phyloP scores from a whole-genome alignment of 2,113 vertebrate genomes.

The Strigops habroptila region DNA sequence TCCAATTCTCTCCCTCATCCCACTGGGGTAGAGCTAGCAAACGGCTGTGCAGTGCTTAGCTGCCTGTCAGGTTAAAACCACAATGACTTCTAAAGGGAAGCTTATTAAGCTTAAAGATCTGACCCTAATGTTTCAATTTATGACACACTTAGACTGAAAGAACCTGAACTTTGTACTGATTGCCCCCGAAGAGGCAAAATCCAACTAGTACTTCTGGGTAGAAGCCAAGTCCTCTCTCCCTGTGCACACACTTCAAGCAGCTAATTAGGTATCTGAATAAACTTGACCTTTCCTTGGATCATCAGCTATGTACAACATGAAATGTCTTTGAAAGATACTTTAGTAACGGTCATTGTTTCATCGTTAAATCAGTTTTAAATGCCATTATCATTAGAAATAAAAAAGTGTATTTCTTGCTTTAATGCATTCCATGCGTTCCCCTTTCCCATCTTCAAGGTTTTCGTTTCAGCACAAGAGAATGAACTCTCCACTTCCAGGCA shows the following conservation, averaged over 20 bases:
- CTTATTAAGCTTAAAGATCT: not conserved
- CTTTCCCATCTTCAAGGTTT: not conserved
- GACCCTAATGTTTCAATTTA: not conserved
- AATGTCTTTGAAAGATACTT: not conserved
- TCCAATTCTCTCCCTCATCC: not conserved
- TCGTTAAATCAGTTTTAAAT: not conserved
- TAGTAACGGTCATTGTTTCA: not conserved
- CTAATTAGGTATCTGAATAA: not conserved
- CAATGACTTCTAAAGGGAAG: not conserved
- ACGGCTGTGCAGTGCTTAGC: not conserved
- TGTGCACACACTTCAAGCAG: not conserved
- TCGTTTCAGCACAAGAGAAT: not conserved
- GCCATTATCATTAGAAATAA: not conserved
- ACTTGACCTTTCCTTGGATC: not conserved
- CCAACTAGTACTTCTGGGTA: not conserved
- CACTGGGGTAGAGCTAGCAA: not conserved
- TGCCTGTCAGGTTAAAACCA: not conserved
- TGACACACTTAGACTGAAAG: not conserved
- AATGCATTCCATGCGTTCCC: not conserved
- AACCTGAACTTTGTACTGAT: not conserved
- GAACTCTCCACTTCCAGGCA: not conserved
- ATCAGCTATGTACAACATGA: not conserved
- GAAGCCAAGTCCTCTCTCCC: not conserved
- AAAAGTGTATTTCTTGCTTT: not conserved
- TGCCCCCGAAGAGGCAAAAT: not conserved